A percentile compares a stretch with the other conserved stretches of the same genome.
Evolutionary conservation across 2,888 invertebrate species (phyloP).

Genomic region (Colletes collaris): DNA sequence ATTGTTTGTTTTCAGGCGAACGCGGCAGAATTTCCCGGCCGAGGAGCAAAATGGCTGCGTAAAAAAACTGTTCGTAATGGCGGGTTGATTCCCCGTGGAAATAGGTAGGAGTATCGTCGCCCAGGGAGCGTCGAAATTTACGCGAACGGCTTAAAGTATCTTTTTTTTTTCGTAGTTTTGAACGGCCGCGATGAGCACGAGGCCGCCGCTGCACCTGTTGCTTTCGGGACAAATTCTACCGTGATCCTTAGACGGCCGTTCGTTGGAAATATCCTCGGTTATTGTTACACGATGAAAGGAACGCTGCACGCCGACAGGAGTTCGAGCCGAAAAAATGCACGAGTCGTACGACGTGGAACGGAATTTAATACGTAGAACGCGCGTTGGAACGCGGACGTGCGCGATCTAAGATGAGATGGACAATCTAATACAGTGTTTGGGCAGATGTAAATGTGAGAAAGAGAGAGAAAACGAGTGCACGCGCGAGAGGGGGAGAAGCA

Average conservation of each 20-base stretch:
- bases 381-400: background rate
- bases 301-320: background rate
- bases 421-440: conserved; percentile 7
- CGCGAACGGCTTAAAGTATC: background rate
- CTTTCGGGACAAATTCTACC: conserved; percentile 22
- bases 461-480: conserved; percentile 2
- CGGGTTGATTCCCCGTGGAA: conserved; percentile 58
- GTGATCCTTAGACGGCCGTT: conserved; percentile 12
- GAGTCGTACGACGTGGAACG: background rate
- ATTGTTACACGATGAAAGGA: background rate
- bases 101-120: conserved; percentile 37
- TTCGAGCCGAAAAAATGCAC: too few relatives aligned
- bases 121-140: background rate
- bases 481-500: conserved; percentile 21
- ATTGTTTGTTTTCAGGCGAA: conserved; percentile 48
- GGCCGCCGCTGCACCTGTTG: conserved; percentile 60
- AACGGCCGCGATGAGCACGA: conserved; percentile 21
- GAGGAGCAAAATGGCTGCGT: conserved; percentile 51
- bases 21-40: conserved; percentile 10
- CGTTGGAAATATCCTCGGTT: background rate
- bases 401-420: conserved; percentile 14
- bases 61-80: conserved; percentile 55
- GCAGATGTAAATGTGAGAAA: conserved; percentile 19
- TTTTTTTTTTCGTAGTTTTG: background rate
- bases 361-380: background rate